Conservation (phyloP, 2,888 invertebrate genomes). For the Cheilosia pagana region DNA sequence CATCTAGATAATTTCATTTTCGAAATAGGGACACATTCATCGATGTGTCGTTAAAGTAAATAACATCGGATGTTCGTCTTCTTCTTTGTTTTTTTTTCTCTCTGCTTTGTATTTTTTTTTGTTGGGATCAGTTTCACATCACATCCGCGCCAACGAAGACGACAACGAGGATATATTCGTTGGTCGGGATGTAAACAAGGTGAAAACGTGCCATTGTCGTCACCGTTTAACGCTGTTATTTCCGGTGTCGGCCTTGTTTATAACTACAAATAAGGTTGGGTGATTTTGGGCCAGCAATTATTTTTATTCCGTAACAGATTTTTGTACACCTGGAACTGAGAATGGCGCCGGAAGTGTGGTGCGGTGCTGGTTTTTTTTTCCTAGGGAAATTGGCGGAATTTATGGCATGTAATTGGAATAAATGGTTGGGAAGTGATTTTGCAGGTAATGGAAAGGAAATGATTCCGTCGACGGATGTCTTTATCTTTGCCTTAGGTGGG, state of each 20-base stretch:
- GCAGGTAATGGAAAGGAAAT: conserved; percentile 34
- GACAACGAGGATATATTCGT: conserved; percentile 23
- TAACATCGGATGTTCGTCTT: conserved; percentile 62
- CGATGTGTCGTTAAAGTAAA: conserved; percentile 70
- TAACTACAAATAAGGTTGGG: conserved; percentile 61
- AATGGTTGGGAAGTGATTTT: conserved; percentile 54
- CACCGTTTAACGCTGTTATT: conserved; percentile 54
- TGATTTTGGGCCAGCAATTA: conserved; percentile 68
- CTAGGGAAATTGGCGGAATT: conserved; percentile 24
- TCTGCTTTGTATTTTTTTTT: conserved; percentile 1
- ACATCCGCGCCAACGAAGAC: conserved; percentile 34
- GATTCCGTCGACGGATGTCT: conserved; percentile 21
- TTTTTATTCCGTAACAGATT: conserved; percentile 59
- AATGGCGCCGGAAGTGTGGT: not conserved
- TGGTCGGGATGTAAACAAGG: conserved; percentile 58
- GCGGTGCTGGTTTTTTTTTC: not conserved
- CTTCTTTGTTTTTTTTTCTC: conserved; percentile 1
- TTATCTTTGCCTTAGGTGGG: not conserved
- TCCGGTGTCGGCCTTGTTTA: conserved; percentile 65
- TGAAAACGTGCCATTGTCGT: conserved; percentile 52
- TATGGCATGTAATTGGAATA: conserved; percentile 59
- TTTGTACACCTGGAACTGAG: conserved; percentile 3
- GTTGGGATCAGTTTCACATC: conserved; percentile 64
- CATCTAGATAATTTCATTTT: conserved; percentile 66
- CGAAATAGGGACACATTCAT: conserved; percentile 59